These are phyloP conservation scores for Phycodurus eques DNA, from an alignment of 2,113 vertebrate genomes.

Conservation along the genomic window DNA sequence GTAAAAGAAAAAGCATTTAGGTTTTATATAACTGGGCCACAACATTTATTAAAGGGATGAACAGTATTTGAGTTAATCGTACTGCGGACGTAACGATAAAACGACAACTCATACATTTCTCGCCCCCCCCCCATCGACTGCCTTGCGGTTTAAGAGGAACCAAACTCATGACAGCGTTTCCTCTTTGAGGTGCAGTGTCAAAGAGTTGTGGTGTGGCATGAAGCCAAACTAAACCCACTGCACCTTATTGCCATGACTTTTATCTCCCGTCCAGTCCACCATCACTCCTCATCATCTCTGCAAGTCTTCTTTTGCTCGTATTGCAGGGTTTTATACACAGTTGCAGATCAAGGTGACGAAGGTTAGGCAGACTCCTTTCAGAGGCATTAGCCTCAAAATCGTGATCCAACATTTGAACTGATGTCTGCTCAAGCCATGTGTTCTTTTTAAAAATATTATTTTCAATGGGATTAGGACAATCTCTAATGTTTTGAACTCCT, in stretches of 20 bases:
- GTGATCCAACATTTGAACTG: too few relatives aligned
- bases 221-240: slow-evolving; percentile 57
- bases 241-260: slow-evolving; percentile 37
- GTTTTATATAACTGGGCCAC: too few relatives aligned
- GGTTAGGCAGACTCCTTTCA: too few relatives aligned
- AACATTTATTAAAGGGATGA: too few relatives aligned
- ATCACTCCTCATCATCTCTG: slow-evolving; percentile 28
- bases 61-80: too few relatives aligned
- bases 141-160: slow-evolving; percentile 53
- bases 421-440: too few relatives aligned
- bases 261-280: slow-evolving; percentile 10
- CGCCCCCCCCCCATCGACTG: slow-evolving; percentile 20
- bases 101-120: slow-evolving; percentile 13
- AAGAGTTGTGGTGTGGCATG: slow-evolving; percentile 59
- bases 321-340: slow-evolving; percentile 43
- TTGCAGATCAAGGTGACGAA: slow-evolving; percentile 20
- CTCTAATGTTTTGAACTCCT: too few relatives aligned
- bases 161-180: slow-evolving; percentile 52
- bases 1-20: too few relatives aligned
- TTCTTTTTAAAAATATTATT: too few relatives aligned
- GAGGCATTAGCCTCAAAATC: too few relatives aligned
- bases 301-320: slow-evolving; percentile 33
- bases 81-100: background rate
- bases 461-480: too few relatives aligned
- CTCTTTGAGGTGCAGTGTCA: slow-evolving; percentile 60